These are phyloP conservation scores for Nettapus auritus DNA, from an alignment of 2,113 vertebrate species.

Conservation along the genomic window DNA sequence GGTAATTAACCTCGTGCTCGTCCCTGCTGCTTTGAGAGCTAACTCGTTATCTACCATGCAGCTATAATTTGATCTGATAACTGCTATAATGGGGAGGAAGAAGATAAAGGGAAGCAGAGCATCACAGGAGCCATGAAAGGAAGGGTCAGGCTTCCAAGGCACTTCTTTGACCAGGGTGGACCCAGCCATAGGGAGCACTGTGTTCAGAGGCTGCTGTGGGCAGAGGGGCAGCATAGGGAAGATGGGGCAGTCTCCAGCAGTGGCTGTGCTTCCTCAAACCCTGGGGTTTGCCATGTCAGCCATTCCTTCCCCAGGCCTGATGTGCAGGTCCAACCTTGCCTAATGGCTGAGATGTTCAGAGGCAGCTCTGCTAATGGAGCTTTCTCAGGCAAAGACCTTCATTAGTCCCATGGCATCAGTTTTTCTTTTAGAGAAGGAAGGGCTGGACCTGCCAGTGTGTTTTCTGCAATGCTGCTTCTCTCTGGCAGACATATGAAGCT, in stretches of 20 bases:
- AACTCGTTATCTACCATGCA: background rate
- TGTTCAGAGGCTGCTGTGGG: background rate
- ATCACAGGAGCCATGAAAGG: background rate
- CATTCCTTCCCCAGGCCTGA: background rate
- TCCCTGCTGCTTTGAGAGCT: background rate
- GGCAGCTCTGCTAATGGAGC: background rate
- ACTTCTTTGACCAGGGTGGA: background rate
- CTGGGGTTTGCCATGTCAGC: background rate
- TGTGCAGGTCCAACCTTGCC: background rate
- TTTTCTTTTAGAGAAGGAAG: background rate
- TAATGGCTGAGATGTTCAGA: background rate
- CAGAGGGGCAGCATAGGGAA: too few relatives aligned
- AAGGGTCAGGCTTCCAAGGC: background rate
- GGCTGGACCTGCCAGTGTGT: background rate
- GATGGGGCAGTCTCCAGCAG: background rate
- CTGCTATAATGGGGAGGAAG: background rate
- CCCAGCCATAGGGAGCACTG: background rate
- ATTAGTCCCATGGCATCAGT: background rate
- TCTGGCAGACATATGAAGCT: background rate
- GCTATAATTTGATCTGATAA: background rate
- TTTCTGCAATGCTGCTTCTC: background rate
- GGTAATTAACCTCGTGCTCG: background rate
- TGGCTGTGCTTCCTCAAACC: accelerated
- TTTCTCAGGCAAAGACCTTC: background rate
- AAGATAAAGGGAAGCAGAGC: background rate